These are phyloP conservation scores for Meles meles DNA, from an alignment of 2,113 vertebrate species.

Conservation along the genomic window DNA sequence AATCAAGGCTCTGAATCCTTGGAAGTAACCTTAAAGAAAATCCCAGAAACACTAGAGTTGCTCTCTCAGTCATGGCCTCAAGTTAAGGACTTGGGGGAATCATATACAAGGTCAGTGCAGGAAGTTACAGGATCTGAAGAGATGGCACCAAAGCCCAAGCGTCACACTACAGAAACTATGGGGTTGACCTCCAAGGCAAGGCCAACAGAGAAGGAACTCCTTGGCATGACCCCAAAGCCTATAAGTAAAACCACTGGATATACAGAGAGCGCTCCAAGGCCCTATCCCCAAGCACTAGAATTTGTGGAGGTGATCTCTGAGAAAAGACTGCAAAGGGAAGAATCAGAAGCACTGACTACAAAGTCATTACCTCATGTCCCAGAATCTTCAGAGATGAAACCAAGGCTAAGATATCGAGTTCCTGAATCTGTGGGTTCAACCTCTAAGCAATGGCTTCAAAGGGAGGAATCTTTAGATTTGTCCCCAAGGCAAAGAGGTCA, in stretches of 20 bases:
- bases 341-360: neutral
- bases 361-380: neutral
- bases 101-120: neutral
- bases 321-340: neutral
- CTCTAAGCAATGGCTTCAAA: neutral
- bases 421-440: neutral
- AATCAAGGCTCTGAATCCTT: neutral
- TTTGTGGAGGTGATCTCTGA: neutral
- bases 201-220: neutral
- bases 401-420: too few relatives aligned
- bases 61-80: neutral
- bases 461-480: neutral
- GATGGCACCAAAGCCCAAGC: neutral
- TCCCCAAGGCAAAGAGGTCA: neutral
- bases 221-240: neutral
- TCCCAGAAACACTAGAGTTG: neutral
- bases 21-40: neutral
- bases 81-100: neutral
- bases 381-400: too few relatives aligned
- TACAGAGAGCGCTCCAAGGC: neutral
- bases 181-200: neutral
- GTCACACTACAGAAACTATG: neutral
- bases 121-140: neutral
- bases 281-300: neutral
- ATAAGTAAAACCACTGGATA: neutral